Evolutionary conservation across 2,888 invertebrate genomes (phyloP).

Genomic region (Adela reaumurella): DNA sequence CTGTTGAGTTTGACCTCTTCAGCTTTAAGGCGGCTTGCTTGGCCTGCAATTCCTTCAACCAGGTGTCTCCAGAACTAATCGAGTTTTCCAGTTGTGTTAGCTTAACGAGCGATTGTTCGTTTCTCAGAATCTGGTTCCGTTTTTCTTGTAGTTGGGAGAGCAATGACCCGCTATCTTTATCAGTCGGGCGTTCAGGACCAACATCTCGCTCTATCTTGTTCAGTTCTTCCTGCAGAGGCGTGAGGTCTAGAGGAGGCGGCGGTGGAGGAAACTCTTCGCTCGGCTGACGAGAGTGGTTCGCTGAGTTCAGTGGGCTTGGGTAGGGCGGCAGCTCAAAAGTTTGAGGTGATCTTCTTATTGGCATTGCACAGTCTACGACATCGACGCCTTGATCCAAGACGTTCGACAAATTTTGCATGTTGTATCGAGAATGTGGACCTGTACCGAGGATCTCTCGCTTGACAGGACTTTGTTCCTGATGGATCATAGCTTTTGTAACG

Average conservation of each 20-base stretch:
- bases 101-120: constrained; percentile 30
- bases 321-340: constrained; percentile 73
- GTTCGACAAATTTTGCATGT: constrained; percentile 36
- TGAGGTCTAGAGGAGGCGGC: constrained; percentile 73
- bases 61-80: constrained; percentile 53
- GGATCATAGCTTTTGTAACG: constrained; percentile 82
- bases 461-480: constrained; percentile 73
- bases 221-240: constrained; percentile 60
- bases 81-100: constrained; percentile 25
- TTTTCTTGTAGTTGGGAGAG: constrained; percentile 63
- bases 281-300: constrained; percentile 77
- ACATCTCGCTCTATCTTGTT: constrained; percentile 38
- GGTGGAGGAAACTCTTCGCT: constrained; percentile 89
- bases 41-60: constrained; percentile 76
- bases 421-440: constrained; percentile 26
- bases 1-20: constrained; percentile 35
- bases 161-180: constrained; percentile 40
- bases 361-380: constrained; percentile 61
- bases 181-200: constrained; percentile 23
- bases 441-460: constrained; percentile 40
- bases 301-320: constrained; percentile 73
- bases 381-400: constrained; percentile 53
- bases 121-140: constrained; percentile 57
- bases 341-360: constrained; percentile 33
- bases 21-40: constrained; percentile 62